Conservation (phyloP, 2,113 vertebrate species). For the Apteryx owenii region DNA sequence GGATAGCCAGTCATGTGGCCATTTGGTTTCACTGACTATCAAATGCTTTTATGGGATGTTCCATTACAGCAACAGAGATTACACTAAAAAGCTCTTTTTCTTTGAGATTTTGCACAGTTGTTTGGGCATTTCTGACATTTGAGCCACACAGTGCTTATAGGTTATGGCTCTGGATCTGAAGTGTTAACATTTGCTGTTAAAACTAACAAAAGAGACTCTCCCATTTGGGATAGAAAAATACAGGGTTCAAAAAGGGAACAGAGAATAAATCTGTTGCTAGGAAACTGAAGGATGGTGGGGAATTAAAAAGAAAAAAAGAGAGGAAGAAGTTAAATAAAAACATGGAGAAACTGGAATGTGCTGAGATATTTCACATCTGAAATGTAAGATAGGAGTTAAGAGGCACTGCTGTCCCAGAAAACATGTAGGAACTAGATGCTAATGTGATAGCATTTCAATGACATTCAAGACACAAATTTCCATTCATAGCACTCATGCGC, state of each 20-base stretch:
- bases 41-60: background rate
- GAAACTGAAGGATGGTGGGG: background rate
- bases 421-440: background rate
- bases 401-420: background rate
- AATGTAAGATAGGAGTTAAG: background rate
- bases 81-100: background rate
- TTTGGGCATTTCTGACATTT: background rate
- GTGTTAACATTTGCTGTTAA: background rate
- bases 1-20: background rate
- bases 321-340: background rate
- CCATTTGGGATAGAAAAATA: rapidly evolving
- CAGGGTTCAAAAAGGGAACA: background rate
- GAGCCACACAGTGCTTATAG: background rate
- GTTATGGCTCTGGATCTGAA: background rate
- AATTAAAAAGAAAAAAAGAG: background rate
- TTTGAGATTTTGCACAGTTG: background rate
- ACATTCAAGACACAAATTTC: background rate
- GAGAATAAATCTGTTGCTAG: background rate
- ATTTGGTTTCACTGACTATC: background rate
- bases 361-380: background rate
- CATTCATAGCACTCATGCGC: background rate
- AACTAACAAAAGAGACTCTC: background rate
- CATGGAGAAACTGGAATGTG: background rate
- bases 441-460: background rate
- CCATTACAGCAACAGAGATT: background rate